A percentile compares a stretch with the other conserved stretches of the same genome.
Evolutionary conservation across 2,797 vertebrate genomes (phyloP).

Genomic region (Zalophus californianus): DNA sequence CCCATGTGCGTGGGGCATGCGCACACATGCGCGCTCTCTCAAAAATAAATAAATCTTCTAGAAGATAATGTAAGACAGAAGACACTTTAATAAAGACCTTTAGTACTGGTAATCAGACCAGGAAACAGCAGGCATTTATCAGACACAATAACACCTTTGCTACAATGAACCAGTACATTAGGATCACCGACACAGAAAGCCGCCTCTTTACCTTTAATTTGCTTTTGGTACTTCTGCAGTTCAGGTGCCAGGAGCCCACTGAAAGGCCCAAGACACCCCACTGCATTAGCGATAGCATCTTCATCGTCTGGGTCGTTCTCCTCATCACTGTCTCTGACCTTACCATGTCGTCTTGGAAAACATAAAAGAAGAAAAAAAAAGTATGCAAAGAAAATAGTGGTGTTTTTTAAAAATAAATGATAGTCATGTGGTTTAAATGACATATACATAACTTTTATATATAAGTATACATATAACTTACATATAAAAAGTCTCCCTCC

Average conservation of each 20-base stretch:
- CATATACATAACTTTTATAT: not conserved
- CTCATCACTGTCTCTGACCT: constrained; percentile 95
- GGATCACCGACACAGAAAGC: not conserved
- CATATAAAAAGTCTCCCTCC: not conserved
- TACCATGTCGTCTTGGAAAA: constrained; percentile 86
- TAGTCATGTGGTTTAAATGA: not conserved
- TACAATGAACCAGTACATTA: not conserved
- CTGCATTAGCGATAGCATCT: constrained; percentile 92
- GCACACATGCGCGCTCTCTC: not conserved
- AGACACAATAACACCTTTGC: not conserved
- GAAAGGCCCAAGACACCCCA: constrained; percentile 97
- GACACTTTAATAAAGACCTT: not conserved
- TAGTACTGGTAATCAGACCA: not conserved
- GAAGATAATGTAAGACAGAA: not conserved
- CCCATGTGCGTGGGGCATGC: too few relatives aligned
- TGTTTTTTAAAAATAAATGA: not conserved
- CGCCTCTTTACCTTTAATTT: constrained; percentile 93
- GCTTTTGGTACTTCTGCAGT: constrained; percentile 96
- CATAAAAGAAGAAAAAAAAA: not conserved
- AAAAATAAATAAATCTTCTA: not conserved
- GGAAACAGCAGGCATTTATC: not conserved
- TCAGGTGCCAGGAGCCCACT: constrained; percentile 96
- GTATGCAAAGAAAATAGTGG: constrained; percentile 25
- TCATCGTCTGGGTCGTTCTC: constrained; percentile 96
- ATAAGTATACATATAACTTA: not conserved